A percentile compares a stretch with the other conserved stretches of the same genome.
These are phyloP conservation scores for Gastracanthus pulcherrimus DNA, from an alignment of 2,888 invertebrate genomes.

Conservation along the genomic window DNA sequence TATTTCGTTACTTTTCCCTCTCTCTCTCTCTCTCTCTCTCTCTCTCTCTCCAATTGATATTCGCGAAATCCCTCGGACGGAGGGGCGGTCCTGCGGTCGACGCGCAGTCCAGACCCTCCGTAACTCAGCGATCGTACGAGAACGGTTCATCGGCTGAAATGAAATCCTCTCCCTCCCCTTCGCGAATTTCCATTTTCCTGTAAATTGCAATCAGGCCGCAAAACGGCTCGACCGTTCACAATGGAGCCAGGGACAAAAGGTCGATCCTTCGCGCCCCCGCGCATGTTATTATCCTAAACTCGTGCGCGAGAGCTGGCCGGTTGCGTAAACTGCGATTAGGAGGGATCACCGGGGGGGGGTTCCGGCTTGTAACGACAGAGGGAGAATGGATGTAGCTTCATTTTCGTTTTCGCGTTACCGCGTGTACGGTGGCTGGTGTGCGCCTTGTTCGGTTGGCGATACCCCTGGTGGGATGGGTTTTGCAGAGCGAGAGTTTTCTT, in stretches of 20 bases:
- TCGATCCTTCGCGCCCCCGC: background rate
- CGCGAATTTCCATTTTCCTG: constrained; percentile 48
- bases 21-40: background rate
- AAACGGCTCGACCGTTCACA: constrained; percentile 31
- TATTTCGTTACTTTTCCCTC: constrained; percentile 23
- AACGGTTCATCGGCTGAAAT: background rate
- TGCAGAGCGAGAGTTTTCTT: background rate
- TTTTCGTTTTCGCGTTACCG: background rate
- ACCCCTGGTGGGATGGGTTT: no score
- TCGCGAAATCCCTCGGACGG: constrained; percentile 30
- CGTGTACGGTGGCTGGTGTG: no score
- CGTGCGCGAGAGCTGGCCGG: no score
- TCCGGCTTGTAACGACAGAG: background rate
- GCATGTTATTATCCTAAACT: constrained; percentile 41
- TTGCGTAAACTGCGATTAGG: constrained; percentile 44
- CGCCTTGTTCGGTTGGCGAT: no score
- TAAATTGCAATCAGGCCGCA: constrained; percentile 46
- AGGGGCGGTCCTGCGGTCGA: constrained; percentile 1
- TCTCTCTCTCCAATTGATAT: constrained; percentile 4
- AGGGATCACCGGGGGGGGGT: constrained; percentile 23
- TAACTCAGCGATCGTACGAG: background rate
- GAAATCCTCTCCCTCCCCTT: constrained; percentile 12
- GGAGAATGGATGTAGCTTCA: background rate
- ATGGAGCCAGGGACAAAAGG: constrained; percentile 7
- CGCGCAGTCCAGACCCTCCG: background rate